Evolutionary conservation across 2,888 invertebrate genomes (phyloP).

Genomic region (Sarcophaga carnaria): DNA sequence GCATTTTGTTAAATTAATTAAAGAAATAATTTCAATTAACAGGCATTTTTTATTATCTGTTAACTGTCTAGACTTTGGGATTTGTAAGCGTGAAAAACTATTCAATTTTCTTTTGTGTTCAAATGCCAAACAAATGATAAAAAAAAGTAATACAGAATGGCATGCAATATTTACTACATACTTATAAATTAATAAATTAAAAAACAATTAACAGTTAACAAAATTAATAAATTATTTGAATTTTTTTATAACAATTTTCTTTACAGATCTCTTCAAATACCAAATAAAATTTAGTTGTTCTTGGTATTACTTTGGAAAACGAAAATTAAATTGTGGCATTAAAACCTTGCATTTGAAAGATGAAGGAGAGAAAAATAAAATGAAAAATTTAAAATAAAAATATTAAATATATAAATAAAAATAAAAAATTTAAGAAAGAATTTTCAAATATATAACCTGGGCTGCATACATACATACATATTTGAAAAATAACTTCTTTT

Average conservation of each 20-base stretch:
- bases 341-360: not conserved
- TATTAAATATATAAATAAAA: not conserved
- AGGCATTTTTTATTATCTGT: not conserved
- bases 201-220: not conserved
- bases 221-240: not conserved
- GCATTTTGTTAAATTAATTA: not conserved
- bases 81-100: not conserved
- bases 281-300: not conserved
- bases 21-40: not conserved
- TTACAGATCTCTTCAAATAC: not conserved
- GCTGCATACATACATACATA: no score
- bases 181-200: not conserved
- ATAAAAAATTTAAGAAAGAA: constrained; percentile 20
- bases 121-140: not conserved
- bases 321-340: not conserved
- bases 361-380: not conserved
- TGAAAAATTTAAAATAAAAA: no score
- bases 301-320: not conserved
- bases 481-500: not conserved
- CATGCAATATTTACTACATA: not conserved
- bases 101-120: not conserved
- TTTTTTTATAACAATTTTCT: not conserved
- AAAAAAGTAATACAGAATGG: not conserved
- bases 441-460: constrained; percentile 27
- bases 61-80: not conserved